phyloP scores from a whole-genome alignment of 2,888 invertebrate genomes.

The Drosophila neotestacea region DNA sequence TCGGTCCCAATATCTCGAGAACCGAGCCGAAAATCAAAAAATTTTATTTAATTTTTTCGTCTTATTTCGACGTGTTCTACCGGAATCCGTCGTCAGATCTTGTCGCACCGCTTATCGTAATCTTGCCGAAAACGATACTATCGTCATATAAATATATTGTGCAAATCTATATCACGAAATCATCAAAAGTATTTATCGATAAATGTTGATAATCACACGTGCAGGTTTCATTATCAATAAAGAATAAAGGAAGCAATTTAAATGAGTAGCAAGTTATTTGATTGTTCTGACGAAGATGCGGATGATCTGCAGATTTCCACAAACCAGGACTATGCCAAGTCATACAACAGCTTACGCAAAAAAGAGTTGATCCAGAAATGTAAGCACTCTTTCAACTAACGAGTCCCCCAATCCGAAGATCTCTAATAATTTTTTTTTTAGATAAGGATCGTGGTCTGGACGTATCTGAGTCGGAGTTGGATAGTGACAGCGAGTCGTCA shows the following conservation, averaged over 20 bases:
- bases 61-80: too few species aligned
- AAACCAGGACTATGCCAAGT: conserved; percentile 92
- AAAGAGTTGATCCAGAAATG: conserved; percentile 94
- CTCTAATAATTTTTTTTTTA: conserved; percentile 36
- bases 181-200: too few species aligned
- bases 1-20: too few species aligned
- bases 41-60: too few species aligned
- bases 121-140: too few species aligned
- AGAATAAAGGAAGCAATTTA: conserved; percentile 1
- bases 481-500: conserved; percentile 79
- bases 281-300: conserved; percentile 86
- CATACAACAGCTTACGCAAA: conserved; percentile 93
- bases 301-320: conserved; percentile 87
- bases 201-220: conserved; percentile 31
- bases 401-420: conserved; percentile 47
- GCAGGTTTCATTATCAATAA: conserved; percentile 27
- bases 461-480: conserved; percentile 77
- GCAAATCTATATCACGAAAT: too few species aligned
- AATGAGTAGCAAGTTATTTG: conserved; percentile 78
- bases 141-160: too few species aligned
- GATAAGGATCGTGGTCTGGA: conserved; percentile 82
- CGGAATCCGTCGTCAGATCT: too few species aligned
- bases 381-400: conserved; percentile 81
- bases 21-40: too few species aligned
- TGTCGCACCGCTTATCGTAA: too few species aligned